Conservation (phyloP, 2,888 invertebrate species). For the Hirtodrosophila alboralis region DNA sequence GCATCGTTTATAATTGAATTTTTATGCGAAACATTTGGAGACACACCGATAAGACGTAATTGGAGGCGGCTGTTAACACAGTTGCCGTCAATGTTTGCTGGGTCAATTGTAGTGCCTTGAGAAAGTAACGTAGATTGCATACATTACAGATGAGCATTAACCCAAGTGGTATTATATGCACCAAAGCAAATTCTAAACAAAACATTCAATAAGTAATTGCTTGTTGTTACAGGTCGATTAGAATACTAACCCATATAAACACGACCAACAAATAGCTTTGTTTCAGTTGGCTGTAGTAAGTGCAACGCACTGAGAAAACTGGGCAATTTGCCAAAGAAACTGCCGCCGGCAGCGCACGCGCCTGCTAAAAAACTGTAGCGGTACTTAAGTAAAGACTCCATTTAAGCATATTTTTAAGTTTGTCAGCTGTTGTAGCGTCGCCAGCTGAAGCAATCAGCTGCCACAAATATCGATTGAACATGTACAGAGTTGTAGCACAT, state of each 20-base stretch:
- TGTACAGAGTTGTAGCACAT: background rate
- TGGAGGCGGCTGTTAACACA: slow-evolving; percentile 86
- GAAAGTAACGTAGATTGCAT: slow-evolving; percentile 86
- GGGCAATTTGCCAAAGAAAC: slow-evolving; percentile 87
- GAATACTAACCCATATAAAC: slow-evolving; percentile 28
- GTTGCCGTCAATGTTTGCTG: slow-evolving; percentile 86
- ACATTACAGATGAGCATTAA: slow-evolving; percentile 86
- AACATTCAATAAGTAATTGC: slow-evolving; percentile 14
- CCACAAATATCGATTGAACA: background rate
- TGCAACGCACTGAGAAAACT: slow-evolving; percentile 61
- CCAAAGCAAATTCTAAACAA: slow-evolving; percentile 55
- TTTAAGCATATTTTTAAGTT: slow-evolving; percentile 14
- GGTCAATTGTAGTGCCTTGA: slow-evolving; percentile 86
- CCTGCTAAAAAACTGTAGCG: slow-evolving; percentile 84
- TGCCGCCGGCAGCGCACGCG: slow-evolving; percentile 86
- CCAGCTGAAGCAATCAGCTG: background rate
- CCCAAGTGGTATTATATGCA: slow-evolving; percentile 83
- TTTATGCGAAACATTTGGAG: too few species aligned
- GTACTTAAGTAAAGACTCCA: slow-evolving; percentile 62
- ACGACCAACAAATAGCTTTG: background rate
- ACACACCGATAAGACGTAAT: slow-evolving; percentile 86
- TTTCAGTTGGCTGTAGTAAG: slow-evolving; percentile 20
- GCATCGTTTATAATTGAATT: too few species aligned
- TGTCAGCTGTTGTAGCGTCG: slow-evolving; percentile 5
- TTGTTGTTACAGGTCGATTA: background rate